Evolutionary conservation across 2,888 invertebrate species (phyloP).

Genomic region (Hemicrepidius hirtus): DNA sequence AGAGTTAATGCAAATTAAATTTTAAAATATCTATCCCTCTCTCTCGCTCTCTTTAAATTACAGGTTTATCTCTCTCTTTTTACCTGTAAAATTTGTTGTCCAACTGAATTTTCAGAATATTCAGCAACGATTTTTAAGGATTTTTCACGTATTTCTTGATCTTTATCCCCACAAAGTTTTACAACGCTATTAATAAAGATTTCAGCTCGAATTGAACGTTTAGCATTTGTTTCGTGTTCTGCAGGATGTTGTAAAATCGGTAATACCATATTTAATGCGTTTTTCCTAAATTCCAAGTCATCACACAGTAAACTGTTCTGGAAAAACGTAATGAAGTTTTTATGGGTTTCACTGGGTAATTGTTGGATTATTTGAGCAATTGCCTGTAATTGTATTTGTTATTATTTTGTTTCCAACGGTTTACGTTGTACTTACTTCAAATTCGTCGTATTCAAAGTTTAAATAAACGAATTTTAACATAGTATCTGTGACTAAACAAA

Average conservation of each 20-base stretch:
- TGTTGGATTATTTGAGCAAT: conserved; percentile 39
- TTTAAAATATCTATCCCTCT: not conserved
- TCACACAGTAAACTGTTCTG: conserved; percentile 11
- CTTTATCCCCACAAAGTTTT: conserved; percentile 20
- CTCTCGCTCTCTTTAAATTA: no score
- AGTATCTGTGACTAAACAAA: conserved; percentile 38
- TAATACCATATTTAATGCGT: conserved; percentile 28
- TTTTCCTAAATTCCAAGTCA: conserved; percentile 32
- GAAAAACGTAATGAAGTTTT: conserved; percentile 32
- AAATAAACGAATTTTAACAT: conserved; percentile 38
- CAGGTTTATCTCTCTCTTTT: no score
- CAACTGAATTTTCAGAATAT: conserved; percentile 24
- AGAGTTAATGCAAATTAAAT: no score
- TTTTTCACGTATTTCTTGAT: conserved; percentile 7
- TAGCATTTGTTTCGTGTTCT: conserved; percentile 26
- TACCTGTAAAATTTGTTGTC: conserved; percentile 25
- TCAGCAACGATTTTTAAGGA: conserved; percentile 32
- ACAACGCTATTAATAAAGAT: conserved; percentile 33
- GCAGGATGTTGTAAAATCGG: conserved; percentile 29
- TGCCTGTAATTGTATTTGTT: conserved; percentile 21
- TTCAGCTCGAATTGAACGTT: conserved; percentile 27
- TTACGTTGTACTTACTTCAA: conserved; percentile 38
- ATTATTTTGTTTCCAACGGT: no score
- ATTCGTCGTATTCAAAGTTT: conserved; percentile 36
- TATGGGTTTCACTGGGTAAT: conserved; percentile 24